Evolutionary conservation across 2,888 invertebrate species (phyloP).

Genomic region (Frankliniella fusca): DNA sequence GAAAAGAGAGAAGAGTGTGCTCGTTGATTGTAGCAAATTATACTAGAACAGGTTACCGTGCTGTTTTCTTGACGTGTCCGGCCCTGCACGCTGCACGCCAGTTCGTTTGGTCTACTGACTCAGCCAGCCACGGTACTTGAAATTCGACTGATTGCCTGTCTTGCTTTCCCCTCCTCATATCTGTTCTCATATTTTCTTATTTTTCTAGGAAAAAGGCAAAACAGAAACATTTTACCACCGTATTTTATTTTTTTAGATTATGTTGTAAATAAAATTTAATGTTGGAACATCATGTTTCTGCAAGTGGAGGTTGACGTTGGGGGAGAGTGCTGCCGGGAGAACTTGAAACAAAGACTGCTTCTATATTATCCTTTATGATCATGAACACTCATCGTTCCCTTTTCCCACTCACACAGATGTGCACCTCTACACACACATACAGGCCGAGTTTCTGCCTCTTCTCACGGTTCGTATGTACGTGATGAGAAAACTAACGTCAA

Average conservation of each 20-base stretch:
- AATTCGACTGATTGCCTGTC: too few species aligned
- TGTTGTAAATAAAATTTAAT: too few species aligned
- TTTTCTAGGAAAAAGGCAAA: too few species aligned
- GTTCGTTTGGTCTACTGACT: too few species aligned
- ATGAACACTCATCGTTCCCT: constrained; percentile 3
- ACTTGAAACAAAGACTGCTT: background rate
- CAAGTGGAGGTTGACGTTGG: too few species aligned
- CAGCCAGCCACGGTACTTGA: too few species aligned
- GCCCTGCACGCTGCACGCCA: too few species aligned
- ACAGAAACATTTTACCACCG: too few species aligned
- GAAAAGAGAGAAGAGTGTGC: background rate
- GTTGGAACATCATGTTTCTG: too few species aligned
- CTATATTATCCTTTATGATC: background rate
- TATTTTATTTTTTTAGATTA: too few species aligned
- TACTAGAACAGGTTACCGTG: background rate
- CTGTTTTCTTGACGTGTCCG: background rate
- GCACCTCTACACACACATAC: background rate
- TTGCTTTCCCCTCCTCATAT: too few species aligned
- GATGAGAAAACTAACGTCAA: constrained; percentile 20
- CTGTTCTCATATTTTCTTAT: too few species aligned
- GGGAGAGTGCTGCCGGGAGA: background rate
- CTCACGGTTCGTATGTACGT: background rate
- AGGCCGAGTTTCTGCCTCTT: background rate
- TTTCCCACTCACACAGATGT: background rate
- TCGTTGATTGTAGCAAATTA: constrained; percentile 14